Evolutionary conservation across 1,140 invertebrate genomes (phyloP).

Genomic region (Antheraea pernyi): DNA sequence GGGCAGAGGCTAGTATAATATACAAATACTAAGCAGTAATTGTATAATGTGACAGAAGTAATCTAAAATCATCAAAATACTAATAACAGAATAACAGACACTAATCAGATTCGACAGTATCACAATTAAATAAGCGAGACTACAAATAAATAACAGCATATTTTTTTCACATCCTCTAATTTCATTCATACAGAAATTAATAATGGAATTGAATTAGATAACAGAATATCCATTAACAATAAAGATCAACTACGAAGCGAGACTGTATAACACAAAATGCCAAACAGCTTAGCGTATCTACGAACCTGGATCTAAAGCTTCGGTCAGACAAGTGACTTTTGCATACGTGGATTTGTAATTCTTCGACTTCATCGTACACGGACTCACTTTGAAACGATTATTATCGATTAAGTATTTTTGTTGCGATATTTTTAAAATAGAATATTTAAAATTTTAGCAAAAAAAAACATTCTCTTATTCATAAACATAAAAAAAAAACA

Average conservation of each 20-base stretch:
- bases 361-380: background rate
- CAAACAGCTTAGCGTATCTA: slow-evolving; percentile 65
- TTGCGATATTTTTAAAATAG: too few relatives aligned
- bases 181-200: background rate
- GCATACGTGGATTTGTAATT: background rate
- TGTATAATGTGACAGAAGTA: too few relatives aligned
- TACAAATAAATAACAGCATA: too few relatives aligned
- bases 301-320: slow-evolving; percentile 42
- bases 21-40: too few relatives aligned
- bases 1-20: too few relatives aligned
- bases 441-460: too few relatives aligned
- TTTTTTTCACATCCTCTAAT: background rate
- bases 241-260: slow-evolving; percentile 48
- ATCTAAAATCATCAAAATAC: too few relatives aligned
- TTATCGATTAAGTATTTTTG: background rate
- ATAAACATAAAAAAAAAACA: too few relatives aligned
- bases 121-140: too few relatives aligned
- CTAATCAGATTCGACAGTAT: too few relatives aligned
- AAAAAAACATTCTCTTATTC: too few relatives aligned
- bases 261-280: slow-evolving; percentile 49
- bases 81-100: too few relatives aligned
- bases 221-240: slow-evolving; percentile 42
- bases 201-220: background rate
- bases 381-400: background rate
- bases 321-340: slow-evolving; percentile 13